These are phyloP conservation scores for Pyrrhia umbra DNA, from an alignment of 2,888 invertebrate species.

Conservation along the genomic window DNA sequence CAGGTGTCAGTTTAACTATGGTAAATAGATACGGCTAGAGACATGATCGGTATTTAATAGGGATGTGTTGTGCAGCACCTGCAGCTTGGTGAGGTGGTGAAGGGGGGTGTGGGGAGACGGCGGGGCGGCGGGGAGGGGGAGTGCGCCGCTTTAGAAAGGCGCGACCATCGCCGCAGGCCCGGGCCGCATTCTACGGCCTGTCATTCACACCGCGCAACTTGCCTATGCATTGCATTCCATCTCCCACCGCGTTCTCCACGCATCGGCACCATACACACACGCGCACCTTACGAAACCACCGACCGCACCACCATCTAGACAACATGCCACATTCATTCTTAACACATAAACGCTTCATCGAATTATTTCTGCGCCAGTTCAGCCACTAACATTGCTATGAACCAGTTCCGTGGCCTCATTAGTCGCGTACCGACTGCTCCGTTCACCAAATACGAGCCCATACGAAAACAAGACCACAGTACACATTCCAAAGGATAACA, in stretches of 20 bases:
- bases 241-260: conserved; percentile 84
- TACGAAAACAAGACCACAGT: conserved; percentile 78
- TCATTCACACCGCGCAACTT: conserved; percentile 90
- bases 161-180: conserved; percentile 90
- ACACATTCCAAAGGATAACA: conserved; percentile 86
- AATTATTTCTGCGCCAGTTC: conserved; percentile 85
- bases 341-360: conserved; percentile 82
- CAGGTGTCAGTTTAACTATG: conserved; percentile 86
- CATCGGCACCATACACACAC: conserved; percentile 77
- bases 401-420: conserved; percentile 87
- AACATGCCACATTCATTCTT: conserved; percentile 77
- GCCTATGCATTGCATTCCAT: conserved; percentile 90
- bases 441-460: conserved; percentile 76
- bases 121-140: conserved; percentile 75
- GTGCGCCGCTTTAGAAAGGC: conserved; percentile 90
- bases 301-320: conserved; percentile 75
- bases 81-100: conserved; percentile 81
- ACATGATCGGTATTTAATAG: conserved; percentile 90
- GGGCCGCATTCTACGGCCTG: conserved; percentile 90
- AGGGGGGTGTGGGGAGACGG: conserved; percentile 77
- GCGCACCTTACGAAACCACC: conserved; percentile 82
- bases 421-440: conserved; percentile 72
- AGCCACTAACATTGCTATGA: conserved; percentile 82
- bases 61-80: conserved; percentile 89
- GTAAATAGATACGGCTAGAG: conserved; percentile 87